Evolutionary conservation across 2,113 vertebrate genomes (phyloP).

Genomic region (Bujurquina vittata): DNA sequence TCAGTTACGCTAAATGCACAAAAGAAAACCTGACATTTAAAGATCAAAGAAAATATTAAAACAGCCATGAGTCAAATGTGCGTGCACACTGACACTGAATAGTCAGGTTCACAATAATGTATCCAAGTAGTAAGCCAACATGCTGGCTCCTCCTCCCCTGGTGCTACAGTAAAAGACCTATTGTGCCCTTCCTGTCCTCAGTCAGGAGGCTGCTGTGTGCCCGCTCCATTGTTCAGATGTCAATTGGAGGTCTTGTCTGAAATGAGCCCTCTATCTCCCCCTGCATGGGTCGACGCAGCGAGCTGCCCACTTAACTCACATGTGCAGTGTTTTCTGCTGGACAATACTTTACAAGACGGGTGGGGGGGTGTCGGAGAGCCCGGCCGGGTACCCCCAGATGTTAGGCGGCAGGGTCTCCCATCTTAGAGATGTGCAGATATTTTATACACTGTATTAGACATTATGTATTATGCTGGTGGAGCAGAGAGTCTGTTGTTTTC

Average conservation of each 20-base stretch:
- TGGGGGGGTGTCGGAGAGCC: background rate
- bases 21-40: background rate
- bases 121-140: slow-evolving; percentile 8
- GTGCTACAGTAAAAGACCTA: slow-evolving; percentile 40
- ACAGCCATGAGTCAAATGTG: background rate
- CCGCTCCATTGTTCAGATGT: slow-evolving; percentile 72
- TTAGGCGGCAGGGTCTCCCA: background rate
- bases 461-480: background rate
- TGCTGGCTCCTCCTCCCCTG: slow-evolving; percentile 2
- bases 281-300: slow-evolving; percentile 8
- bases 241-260: slow-evolving; percentile 66
- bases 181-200: slow-evolving; percentile 51
- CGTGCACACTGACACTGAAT: background rate
- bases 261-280: slow-evolving; percentile 24
- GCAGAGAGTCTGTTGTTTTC: background rate
- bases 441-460: background rate
- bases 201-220: slow-evolving; percentile 64
- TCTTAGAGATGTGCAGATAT: background rate
- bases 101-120: background rate
- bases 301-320: slow-evolving; percentile 48
- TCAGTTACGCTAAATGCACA: background rate
- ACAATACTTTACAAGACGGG: slow-evolving; percentile 12
- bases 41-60: background rate
- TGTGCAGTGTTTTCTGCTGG: slow-evolving; percentile 25
- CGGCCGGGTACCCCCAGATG: background rate